phyloP scores from a whole-genome alignment of 2,888 invertebrate species.

The Holacanthella duospinosa region DNA sequence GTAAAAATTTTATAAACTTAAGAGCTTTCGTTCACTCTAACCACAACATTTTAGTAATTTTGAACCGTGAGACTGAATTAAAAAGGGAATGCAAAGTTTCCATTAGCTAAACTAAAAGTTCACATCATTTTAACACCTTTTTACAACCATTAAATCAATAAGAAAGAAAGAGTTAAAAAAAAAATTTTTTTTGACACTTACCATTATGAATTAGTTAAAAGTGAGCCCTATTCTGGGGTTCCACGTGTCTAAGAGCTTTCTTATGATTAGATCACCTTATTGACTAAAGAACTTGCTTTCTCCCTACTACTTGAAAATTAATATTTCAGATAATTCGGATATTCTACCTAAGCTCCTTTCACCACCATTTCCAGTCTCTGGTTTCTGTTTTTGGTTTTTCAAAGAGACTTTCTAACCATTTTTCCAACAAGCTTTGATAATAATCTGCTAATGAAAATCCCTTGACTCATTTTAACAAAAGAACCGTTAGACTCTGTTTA shows the following conservation, averaged over 20 bases:
- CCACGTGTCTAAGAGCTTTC: no score
- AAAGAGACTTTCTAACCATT: neutral
- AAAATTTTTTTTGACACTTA: conserved; percentile 5
- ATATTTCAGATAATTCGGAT: no score
- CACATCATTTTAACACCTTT: neutral
- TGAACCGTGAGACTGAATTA: neutral
- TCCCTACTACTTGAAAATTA: no score
- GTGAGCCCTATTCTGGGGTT: neutral
- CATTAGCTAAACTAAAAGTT: neutral
- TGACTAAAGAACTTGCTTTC: no score
- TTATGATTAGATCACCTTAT: no score
- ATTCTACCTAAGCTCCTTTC: no score
- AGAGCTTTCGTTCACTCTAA: neutral
- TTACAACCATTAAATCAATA: neutral
- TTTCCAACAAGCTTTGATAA: neutral
- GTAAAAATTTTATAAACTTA: neutral
- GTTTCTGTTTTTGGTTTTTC: neutral
- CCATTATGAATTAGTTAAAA: conserved; percentile 7
- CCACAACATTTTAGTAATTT: neutral
- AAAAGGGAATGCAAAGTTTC: neutral
- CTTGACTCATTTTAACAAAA: conserved; percentile 2
- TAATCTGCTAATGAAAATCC: conserved; percentile 10
- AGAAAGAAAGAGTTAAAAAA: neutral
- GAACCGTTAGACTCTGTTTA: neutral
- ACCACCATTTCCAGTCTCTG: no score